Conservation (phyloP, 2,888 invertebrate species). For the Molorchus minor region DNA sequence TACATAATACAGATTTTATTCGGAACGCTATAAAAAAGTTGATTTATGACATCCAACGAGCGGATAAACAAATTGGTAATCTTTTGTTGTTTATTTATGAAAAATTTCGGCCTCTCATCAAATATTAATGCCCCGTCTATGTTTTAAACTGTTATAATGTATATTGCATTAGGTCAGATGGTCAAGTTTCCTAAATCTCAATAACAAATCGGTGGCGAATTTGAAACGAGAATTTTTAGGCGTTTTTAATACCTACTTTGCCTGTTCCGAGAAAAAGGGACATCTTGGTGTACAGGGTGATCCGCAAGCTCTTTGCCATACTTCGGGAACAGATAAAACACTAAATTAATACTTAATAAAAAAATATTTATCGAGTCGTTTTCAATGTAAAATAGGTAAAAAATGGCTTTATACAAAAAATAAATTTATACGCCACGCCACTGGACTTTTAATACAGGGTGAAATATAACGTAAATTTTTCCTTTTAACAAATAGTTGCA, state of each 20-base stretch:
- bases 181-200: constrained; percentile 20
- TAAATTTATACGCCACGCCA: too few species aligned
- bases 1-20: too few species aligned
- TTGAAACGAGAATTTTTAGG: constrained; percentile 11
- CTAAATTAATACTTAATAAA: too few species aligned
- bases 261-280: background rate
- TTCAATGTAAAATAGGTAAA: too few species aligned
- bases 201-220: constrained; percentile 11
- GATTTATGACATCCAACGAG: background rate
- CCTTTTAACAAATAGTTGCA: too few species aligned
- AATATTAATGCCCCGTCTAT: constrained; percentile 12
- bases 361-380: too few species aligned
- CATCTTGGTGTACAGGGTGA: background rate
- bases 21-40: too few species aligned
- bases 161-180: constrained; percentile 31
- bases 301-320: background rate
- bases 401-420: too few species aligned
- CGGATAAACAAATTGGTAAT: constrained; percentile 9
- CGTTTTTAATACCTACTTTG: constrained; percentile 16
- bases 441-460: too few species aligned
- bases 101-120: constrained; percentile 10
- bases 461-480: too few species aligned
- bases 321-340: too few species aligned
- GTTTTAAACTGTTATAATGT: constrained; percentile 27
- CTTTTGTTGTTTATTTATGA: constrained; percentile 17